phyloP scores from a whole-genome alignment of 2,888 invertebrate genomes.

The Baccha elongata region DNA sequence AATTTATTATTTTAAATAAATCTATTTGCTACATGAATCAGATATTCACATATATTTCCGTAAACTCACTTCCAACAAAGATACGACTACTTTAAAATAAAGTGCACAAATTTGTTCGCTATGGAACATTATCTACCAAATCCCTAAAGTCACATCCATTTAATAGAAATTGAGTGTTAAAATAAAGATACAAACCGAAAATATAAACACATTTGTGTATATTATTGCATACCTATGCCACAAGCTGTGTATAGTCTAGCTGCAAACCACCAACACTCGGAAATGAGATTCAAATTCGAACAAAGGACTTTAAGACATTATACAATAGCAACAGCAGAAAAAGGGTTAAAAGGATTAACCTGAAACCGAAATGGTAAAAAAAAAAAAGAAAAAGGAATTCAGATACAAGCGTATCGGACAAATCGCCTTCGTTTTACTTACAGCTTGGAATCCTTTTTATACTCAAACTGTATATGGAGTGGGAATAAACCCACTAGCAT shows the following conservation, averaged over 20 bases:
- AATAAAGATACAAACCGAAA: conserved; percentile 36
- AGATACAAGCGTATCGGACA: conserved; percentile 61
- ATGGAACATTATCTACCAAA: conserved; percentile 7
- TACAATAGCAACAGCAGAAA: conserved; percentile 10
- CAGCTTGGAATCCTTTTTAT: conserved; percentile 20
- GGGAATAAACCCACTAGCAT: conserved; percentile 8
- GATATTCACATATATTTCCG: not conserved
- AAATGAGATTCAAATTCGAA: conserved; percentile 32
- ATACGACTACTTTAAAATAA: not conserved
- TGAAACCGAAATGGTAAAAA: conserved; percentile 45
- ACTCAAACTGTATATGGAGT: not conserved
- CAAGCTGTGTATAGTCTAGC: not conserved
- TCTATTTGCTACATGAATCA: conserved; percentile 15
- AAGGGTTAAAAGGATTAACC: conserved; percentile 68
- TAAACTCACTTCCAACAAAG: not conserved
- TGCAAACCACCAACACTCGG: not conserved
- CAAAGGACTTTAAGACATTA: conserved; percentile 24
- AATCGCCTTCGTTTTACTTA: conserved; percentile 56
- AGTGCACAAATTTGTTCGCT: not conserved
- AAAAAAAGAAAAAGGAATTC: not conserved
- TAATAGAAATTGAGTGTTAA: conserved; percentile 40
- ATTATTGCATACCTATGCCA: conserved; percentile 1
- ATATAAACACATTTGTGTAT: conserved; percentile 43
- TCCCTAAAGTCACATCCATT: conserved; percentile 39
- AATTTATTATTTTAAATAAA: conserved; percentile 31